Evolutionary conservation across 2,797 vertebrate species (phyloP), one percentile per base, ranked within the genome.

Genomic region (Distichodus sexfasciatus): DNA sequence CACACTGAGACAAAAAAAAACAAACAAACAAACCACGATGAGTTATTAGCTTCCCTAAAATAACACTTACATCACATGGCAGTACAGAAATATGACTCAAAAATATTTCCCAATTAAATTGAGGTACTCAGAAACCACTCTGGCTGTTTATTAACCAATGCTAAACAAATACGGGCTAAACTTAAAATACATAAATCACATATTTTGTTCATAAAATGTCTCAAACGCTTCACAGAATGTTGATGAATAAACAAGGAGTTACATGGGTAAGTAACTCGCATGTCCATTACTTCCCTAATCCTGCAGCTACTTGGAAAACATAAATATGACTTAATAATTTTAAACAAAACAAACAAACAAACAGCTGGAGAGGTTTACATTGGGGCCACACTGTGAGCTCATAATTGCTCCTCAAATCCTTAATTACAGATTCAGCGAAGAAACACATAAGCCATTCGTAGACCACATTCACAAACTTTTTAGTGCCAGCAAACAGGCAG

Each of bases 321-420:
- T 8, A 68, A 53, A 23, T 41, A 68, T 38, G 14, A 48, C 54
- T 51, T 48, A 24, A 14, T 53, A 26, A 63, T 26, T 66, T n/a
- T 9, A 19, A 69, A 47, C 26, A 6, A 4, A 40, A n/a, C n/a
- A n/a, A n/a, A n/a, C n/a, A 48, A 9, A 10, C 3, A 55, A 24
- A 54, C 24, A 3, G 46, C 46, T 60, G 50, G 36, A 47, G 35
- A 67, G 11, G 57, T 59, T 36, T 43, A 29, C 60, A 28, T 51
- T 26, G 29, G 7, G 28, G 14, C 5, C 23, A 41, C 48, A 60
- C 14, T 11, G 6, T 24, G 51, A 41, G 23, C 48, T 44, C 61
- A 62, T 67, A 64, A 76, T 76, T 67, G 33, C 55, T 61, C 54
- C 23, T 53, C 17, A 59, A 63, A 63, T 69, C 47, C 48, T 26